phyloP scores from a whole-genome alignment of 2,113 vertebrate species.

The Ictidomys tridecemlineatus region DNA sequence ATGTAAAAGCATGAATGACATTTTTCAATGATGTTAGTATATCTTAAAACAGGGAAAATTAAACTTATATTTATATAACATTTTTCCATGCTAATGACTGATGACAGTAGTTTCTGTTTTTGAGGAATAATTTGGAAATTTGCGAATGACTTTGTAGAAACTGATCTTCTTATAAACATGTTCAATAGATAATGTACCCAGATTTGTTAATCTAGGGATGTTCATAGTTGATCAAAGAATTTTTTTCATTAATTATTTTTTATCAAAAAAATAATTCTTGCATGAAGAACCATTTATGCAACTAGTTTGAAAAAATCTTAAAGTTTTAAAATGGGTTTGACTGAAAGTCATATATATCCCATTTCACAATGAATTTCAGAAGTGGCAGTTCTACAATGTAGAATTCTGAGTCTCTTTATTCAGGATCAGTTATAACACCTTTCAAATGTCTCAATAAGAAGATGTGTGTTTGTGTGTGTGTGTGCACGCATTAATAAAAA shows the following conservation, averaged over 20 bases:
- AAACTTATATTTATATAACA: neutral
- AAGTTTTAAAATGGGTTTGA: neutral
- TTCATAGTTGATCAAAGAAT: neutral
- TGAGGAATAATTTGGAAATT: neutral
- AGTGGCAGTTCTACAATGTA: neutral
- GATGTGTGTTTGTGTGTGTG: neutral
- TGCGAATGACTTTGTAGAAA: neutral
- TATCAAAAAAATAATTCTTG: neutral
- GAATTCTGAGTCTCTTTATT: neutral
- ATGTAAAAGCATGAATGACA: neutral
- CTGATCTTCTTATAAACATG: neutral
- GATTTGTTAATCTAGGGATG: neutral
- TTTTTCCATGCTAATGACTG: neutral
- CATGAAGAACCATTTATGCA: neutral
- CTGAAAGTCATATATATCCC: neutral
- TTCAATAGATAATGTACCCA: neutral
- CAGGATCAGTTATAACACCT: neutral
- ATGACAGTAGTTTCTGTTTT: neutral
- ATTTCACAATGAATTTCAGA: neutral
- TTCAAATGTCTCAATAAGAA: neutral
- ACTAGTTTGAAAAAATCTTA: neutral
- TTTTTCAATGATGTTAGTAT: neutral
- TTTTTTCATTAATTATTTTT: neutral
- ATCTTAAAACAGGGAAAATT: neutral
- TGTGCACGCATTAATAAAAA: neutral